Base-by-base conservation (phyloP, 2,888 invertebrate genomes). In the Tyria jacobaeae region DNA sequence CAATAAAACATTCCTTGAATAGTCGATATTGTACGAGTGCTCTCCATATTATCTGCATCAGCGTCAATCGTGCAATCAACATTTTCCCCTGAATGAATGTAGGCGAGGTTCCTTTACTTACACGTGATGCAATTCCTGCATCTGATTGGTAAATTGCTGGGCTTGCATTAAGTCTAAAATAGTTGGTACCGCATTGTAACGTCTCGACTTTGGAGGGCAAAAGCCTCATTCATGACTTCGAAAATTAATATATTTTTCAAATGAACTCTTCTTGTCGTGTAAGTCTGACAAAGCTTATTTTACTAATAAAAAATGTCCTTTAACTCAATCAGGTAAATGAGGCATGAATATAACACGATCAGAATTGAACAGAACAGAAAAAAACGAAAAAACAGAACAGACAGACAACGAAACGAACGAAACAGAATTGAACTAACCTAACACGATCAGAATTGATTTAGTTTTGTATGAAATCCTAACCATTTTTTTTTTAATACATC, bases 71-170 rank as follows among this genome's bases (percentile, higher is more conserved):
- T 57, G 61, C 62, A 70, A 70, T 70, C 66, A 76, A 63, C 68
- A 68, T 64, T 57, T 62, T 66, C 68, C 57, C 41, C 56, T 55
- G 63, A 66, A 71, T 68, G 59, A 64, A 49, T 35, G 60, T 60
- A 7, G 24, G 60, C 49, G 59, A 64, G 51, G 65, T 61, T 64
- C 68, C 73, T 75, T 73, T 62, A 72, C 73, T 73, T 78, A 61
- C 63, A 62, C 61, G 62, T 66, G 53, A 51, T 56, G 44, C 47
- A 70, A 71, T 67, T 67, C 59, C 55, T 55, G 24, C 52, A 50
- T 21, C 39, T 63, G 49, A 73, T 74, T 67, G 60, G 47, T 67
- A 70, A 76, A 74, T 66, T 73, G 64, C 61, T 60, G 17, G 27
- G 27, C 44, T 52, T 47, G 44, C 44, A 44, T 44, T 44, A 21